Evolutionary conservation across 2,888 invertebrate genomes (phyloP), one percentile per base, ranked within the genome.

Genomic region (Aleiodes alternator): DNA sequence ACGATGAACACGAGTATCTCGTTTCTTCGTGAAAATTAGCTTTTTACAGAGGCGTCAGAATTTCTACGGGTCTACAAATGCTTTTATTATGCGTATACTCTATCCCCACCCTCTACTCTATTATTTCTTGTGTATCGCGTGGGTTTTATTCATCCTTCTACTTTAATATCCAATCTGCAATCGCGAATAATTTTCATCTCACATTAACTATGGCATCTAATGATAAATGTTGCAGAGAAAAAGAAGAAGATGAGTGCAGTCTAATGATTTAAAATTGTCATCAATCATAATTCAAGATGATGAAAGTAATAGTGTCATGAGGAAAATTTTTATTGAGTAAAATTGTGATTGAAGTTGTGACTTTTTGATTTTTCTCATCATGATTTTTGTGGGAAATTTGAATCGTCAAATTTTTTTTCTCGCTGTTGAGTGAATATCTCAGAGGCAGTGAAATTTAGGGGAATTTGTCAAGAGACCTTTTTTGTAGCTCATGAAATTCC

Each of bases 31-130:
- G 72, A 64, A 77, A 80, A 76, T 76, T 72, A 78, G 78, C 68
- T 69, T 50, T 50, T 69, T 43, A 72, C 73, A 72, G 78, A 78
- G 76, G 79, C 80, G 79, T 79, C 76, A 76, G 11, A 81, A 80
- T 79, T 81, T 75, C 77, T 72, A 69, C 71, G 76, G 76, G 76
- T 76, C 66, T 71, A 53, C 69, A 75, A 64, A 80, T 69, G 69
- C 43, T 48, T 55, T 43, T 48, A 57, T 53, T 48, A 34, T 64
- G 23, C 34, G 14, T 61, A 48, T 23, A 64, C 48, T 48, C 14
- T 9, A 38, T 16, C 43, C 11, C 48, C 5, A 48, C 48, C 43
- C n/a, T 48, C 11, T 16, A 16, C 11, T 64, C 16, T 64, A n/a
- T 6, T 16, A 16, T 48, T 50, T 1, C 38, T 23, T 14, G 48